Evolutionary conservation across 2,888 invertebrate species (phyloP).

Genomic region (Nomada hirtipes): DNA sequence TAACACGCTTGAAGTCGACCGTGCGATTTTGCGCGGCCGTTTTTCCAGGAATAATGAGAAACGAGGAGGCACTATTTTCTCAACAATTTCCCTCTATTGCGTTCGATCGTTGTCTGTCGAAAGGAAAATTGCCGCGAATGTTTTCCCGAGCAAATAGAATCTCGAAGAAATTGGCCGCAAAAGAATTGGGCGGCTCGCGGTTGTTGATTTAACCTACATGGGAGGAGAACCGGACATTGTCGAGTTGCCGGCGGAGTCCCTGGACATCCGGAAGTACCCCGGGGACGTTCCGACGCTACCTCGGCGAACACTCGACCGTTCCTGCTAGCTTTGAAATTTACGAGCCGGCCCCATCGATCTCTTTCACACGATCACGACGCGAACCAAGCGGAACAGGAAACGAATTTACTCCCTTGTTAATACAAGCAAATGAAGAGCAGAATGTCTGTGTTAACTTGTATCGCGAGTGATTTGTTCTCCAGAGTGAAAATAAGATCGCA

Average conservation of each 20-base stretch:
- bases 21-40: neutral
- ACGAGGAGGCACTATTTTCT: constrained; percentile 23
- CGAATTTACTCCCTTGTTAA: neutral
- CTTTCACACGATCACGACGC: neutral
- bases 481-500: neutral
- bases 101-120: constrained; percentile 25
- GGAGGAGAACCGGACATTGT: constrained; percentile 48
- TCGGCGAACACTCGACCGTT: constrained; percentile 5
- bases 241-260: constrained; percentile 43
- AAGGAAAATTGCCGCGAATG: constrained; percentile 49
- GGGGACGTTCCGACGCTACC: constrained; percentile 22
- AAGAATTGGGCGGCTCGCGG: constrained; percentile 53
- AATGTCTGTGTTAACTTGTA: neutral
- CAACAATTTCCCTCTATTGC: constrained; percentile 39
- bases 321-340: constrained; percentile 24
- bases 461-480: constrained; percentile 3
- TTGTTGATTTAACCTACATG: constrained; percentile 59
- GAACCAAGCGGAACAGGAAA: neutral
- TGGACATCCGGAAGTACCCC: constrained; percentile 50
- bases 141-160: constrained; percentile 65
- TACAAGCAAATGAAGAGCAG: neutral
- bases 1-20: neutral
- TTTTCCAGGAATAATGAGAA: constrained; percentile 19
- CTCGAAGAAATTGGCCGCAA: constrained; percentile 51
- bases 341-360: constrained; percentile 26